Base-by-base conservation (phyloP, 2,888 invertebrate species). In the Teinopalpus imperialis region DNA sequence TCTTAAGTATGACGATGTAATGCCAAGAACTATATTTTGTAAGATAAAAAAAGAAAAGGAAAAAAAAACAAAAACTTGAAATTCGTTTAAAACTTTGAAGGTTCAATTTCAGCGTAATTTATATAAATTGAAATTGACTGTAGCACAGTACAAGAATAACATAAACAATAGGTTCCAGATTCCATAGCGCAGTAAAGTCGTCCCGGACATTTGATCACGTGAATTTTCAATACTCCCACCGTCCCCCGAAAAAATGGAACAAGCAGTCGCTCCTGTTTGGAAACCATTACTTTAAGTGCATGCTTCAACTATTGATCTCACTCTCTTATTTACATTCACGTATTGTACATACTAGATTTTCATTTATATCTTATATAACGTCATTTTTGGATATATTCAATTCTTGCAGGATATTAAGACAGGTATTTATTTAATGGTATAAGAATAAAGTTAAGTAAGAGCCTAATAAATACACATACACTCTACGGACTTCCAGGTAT, bases 231-330 rank as follows among this genome's bases (percentile, higher is more conserved):
- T 67, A 35, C 16, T 4, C n/a, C 52, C 43, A 23, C 49, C 27
- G 48, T 48, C 56, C 55, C 56, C 61, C 67, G 70, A 77, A 78
- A 77, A 76, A 70, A 62, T 54, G 59, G 54, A 55, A 63, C 54
- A 63, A 67, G 70, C 65, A 68, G 66, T 61, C 52, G 53, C 54
- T 61, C 48, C 54, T 58, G 63, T 66, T 75, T 58, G 51, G 63
- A 66, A 66, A 63, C 74, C 67, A 81, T 80, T 79, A 81, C 63
- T 65, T 62, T 78, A 74, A 82, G 79, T 81, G 80, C 72, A 74
- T 56, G 59, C 55, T 66, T 65, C 48, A 51, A 55, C 57, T 66
- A 61, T 67, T 53, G 61, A 62, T 54, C 52, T 54, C 49, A 49
- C 48, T n/a, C 53, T 55, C 45, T 52, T n/a, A n/a, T n/a, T n/a